Evolutionary conservation across 2,888 invertebrate species (phyloP).

Genomic region (Limnephilus lunatus): DNA sequence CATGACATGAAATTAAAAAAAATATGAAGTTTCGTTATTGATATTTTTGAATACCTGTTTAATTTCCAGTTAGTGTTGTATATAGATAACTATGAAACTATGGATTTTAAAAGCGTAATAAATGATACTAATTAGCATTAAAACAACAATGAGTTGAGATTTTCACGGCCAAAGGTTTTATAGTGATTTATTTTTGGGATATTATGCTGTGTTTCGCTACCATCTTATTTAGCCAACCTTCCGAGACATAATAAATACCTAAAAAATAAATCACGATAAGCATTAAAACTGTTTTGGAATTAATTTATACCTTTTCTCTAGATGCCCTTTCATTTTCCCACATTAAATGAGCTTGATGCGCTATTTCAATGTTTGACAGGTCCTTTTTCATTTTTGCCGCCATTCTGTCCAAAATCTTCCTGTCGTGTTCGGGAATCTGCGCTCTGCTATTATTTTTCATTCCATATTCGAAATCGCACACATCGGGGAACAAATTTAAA

Average conservation of each 20-base stretch:
- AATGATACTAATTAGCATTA: neutral
- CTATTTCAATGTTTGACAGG: constrained; percentile 72
- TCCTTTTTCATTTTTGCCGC: constrained; percentile 75
- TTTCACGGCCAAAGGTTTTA: too few relatives aligned
- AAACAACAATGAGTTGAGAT: neutral
- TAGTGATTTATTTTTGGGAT: too few relatives aligned
- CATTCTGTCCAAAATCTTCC: constrained; percentile 74
- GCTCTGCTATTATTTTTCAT: constrained; percentile 62
- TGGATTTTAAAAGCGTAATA: neutral
- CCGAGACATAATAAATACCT: too few relatives aligned
- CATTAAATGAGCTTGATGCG: constrained; percentile 74
- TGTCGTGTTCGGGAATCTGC: constrained; percentile 75
- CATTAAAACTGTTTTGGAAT: neutral
- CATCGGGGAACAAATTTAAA: constrained; percentile 51
- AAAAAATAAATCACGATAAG: too few relatives aligned
- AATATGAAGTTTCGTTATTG: neutral
- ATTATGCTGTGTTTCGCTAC: too few relatives aligned
- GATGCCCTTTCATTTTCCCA: constrained; percentile 76
- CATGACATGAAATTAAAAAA: neutral
- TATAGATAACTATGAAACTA: neutral
- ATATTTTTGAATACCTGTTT: neutral
- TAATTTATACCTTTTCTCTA: constrained; percentile 69
- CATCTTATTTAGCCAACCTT: too few relatives aligned
- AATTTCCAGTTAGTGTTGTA: neutral
- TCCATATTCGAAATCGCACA: constrained; percentile 34